These are phyloP conservation scores for Borostomias antarcticus DNA, from an alignment of 2,797 vertebrate genomes.

Conservation along the genomic window DNA sequence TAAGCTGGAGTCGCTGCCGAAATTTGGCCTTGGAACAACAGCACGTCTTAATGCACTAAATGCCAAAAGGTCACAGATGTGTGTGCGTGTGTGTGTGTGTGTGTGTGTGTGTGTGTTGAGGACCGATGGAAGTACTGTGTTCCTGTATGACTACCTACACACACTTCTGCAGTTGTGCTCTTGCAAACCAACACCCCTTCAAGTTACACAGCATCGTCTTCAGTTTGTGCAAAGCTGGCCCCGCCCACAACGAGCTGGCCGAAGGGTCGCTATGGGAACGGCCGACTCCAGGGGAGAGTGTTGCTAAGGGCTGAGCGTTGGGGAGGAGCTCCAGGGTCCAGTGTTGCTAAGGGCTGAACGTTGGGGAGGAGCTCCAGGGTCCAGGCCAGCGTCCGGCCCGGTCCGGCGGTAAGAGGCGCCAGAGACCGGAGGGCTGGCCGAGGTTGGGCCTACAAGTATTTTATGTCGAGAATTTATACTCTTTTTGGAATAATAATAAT, in stretches of 20 bases:
- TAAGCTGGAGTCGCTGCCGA: constrained; percentile 43
- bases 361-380: too few species aligned
- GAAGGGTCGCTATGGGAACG: too few species aligned
- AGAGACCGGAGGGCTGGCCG: background rate
- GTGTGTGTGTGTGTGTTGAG: background rate
- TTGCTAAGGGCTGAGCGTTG: too few species aligned
- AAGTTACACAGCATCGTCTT: too few species aligned
- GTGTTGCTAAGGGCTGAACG: too few species aligned
- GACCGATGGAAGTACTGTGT: too few species aligned
- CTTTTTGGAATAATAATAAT: constrained; percentile 69
- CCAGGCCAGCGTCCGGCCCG: too few species aligned
- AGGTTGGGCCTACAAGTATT: constrained; percentile 38
- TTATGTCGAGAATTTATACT: constrained; percentile 57
- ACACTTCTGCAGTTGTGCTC: constrained; percentile 9
- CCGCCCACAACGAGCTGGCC: too few species aligned
- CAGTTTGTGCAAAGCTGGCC: too few species aligned
- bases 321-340: too few species aligned
- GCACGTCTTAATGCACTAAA: constrained; percentile 1
- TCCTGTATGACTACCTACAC: background rate
- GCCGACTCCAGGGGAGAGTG: too few species aligned
- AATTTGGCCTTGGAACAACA: constrained; percentile 21
- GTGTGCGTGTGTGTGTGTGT: constrained; percentile 10
- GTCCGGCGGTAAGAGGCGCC: background rate
- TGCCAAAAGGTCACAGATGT: constrained; percentile 19
- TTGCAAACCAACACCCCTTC: too few species aligned